These are phyloP conservation scores for Xanthia togata DNA, from an alignment of 2,888 invertebrate species.

Conservation along the genomic window DNA sequence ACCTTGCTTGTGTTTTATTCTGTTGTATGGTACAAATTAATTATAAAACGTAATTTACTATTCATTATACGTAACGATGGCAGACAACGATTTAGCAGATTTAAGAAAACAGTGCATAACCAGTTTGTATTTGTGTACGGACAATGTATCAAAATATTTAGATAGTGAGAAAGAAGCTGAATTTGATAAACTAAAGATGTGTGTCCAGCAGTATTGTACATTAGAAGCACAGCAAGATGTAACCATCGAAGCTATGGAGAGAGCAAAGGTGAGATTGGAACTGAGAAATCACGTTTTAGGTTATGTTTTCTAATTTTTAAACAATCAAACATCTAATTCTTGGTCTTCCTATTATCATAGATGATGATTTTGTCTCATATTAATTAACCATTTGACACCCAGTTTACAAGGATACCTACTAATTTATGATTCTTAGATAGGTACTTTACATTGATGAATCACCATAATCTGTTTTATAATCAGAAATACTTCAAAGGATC, in stretches of 20 bases:
- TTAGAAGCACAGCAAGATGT: constrained; percentile 82
- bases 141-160: constrained; percentile 84
- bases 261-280: constrained; percentile 73
- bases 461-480: not conserved
- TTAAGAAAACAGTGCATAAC: constrained; percentile 83
- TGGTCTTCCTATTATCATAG: not conserved
- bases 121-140: constrained; percentile 81
- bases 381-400: not conserved
- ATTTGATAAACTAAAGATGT: constrained; percentile 77
- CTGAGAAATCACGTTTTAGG: constrained; percentile 3
- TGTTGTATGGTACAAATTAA: not conserved
- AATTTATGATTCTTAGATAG: not conserved
- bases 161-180: constrained; percentile 80
- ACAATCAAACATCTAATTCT: not conserved
- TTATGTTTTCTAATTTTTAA: constrained; percentile 21
- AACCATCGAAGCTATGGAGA: constrained; percentile 80
- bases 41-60: not conserved
- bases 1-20: not conserved
- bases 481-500: not conserved
- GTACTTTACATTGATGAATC: not conserved
- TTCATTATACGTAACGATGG: constrained; percentile 61
- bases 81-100: constrained; percentile 79
- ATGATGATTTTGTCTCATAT: not conserved
- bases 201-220: constrained; percentile 80
- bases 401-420: not conserved